A percentile compares a stretch with the other conserved stretches of the same genome.
These are phyloP conservation scores for Chloroclysta siterata DNA, from an alignment of 2,888 invertebrate genomes.

Conservation along the genomic window DNA sequence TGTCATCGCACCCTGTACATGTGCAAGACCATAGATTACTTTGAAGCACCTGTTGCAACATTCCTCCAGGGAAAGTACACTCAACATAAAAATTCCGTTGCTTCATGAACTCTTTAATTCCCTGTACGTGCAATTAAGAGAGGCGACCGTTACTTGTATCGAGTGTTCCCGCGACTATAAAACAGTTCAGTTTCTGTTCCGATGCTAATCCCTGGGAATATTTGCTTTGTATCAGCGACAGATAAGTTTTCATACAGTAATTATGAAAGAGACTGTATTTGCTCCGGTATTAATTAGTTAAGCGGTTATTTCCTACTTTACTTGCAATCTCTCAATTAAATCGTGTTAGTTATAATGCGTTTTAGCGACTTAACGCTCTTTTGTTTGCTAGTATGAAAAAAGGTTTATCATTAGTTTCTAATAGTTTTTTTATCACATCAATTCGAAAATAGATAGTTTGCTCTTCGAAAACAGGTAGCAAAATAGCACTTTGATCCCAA, in stretches of 20 bases:
- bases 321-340: not conserved
- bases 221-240: conserved; percentile 47
- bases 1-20: conserved; percentile 17
- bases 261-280: conserved; percentile 31
- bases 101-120: conserved; percentile 47
- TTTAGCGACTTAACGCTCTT: not conserved
- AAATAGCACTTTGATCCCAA: too few species aligned
- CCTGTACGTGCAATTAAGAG: conserved; percentile 52
- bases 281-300: conserved; percentile 15
- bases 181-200: conserved; percentile 49
- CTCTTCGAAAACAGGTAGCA: too few species aligned
- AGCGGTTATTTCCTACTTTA: not conserved
- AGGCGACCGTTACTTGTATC: conserved; percentile 54
- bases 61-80: conserved; percentile 28
- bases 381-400: not conserved
- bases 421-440: too few species aligned
- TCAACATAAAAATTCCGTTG: conserved; percentile 43
- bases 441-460: too few species aligned
- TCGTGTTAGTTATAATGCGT: too few species aligned
- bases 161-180: conserved; percentile 59
- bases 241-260: conserved; percentile 45
- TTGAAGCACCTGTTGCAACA: conserved; percentile 18
- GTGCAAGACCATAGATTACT: conserved; percentile 4
- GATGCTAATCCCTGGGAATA: conserved; percentile 63
- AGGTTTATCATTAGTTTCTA: too few species aligned